These are phyloP conservation scores for Pyrochroa serraticornis DNA, from an alignment of 2,888 invertebrate genomes.

Conservation along the genomic window DNA sequence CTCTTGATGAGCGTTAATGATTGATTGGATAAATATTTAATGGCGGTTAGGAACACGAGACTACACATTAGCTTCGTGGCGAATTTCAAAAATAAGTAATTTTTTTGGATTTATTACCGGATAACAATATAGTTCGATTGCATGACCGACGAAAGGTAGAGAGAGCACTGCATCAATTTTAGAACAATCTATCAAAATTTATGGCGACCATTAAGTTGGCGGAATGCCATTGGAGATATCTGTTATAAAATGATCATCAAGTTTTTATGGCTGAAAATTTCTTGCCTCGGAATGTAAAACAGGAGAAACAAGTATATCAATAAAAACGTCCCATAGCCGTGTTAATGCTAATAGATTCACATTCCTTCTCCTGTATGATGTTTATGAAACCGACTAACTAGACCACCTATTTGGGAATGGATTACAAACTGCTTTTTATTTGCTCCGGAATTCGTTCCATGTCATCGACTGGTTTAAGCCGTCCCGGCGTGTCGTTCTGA, in stretches of 20 bases:
- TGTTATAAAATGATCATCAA: conserved; percentile 31
- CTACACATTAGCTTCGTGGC: too few relatives aligned
- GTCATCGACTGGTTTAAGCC: conserved; percentile 3
- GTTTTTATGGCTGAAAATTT: conserved; percentile 30
- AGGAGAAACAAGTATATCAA: conserved; percentile 34
- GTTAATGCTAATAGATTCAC: conserved; percentile 38
- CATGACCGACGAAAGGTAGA: background rate
- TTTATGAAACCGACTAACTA: conserved; percentile 11
- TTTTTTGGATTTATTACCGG: too few relatives aligned
- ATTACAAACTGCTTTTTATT: conserved; percentile 11
- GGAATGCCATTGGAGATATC: conserved; percentile 23
- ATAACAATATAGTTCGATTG: too few relatives aligned
- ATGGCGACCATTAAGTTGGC: conserved; percentile 14
- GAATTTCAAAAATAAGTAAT: too few relatives aligned
- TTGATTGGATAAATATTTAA: too few relatives aligned
- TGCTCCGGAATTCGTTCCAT: conserved; percentile 10
- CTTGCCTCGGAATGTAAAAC: conserved; percentile 30
- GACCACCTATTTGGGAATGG: conserved; percentile 25
- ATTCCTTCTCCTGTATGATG: conserved; percentile 25
- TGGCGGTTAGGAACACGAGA: too few relatives aligned
- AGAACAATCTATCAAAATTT: conserved; percentile 17
- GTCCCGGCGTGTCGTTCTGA: background rate
- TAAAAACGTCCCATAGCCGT: conserved; percentile 33
- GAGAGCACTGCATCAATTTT: conserved; percentile 8
- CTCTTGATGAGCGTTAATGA: too few relatives aligned